Evolutionary conservation across 2,888 invertebrate genomes (phyloP).

Genomic region (Malthinus flaveolus): DNA sequence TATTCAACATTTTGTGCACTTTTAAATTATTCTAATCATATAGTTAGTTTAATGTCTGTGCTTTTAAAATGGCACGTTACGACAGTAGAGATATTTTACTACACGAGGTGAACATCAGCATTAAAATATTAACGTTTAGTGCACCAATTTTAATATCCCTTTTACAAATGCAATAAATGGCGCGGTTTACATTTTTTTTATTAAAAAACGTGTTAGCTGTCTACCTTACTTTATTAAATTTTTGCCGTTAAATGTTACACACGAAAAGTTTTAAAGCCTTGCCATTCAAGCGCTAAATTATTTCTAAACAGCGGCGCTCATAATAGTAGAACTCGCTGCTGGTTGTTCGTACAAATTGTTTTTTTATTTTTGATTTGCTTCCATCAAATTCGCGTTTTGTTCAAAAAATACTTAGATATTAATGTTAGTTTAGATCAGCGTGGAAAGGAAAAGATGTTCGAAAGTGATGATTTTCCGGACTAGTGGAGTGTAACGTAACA

Average conservation of each 20-base stretch:
- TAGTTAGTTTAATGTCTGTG: no score
- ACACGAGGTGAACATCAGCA: no score
- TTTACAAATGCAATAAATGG: no score
- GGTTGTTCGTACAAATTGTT: conserved; percentile 18
- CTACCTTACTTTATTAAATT: conserved; percentile 14
- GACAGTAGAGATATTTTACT: no score
- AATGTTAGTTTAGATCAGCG: conserved; percentile 21
- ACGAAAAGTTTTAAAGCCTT: conserved; percentile 6
- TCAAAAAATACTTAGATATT: conserved; percentile 18
- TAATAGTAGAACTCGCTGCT: conserved; percentile 16
- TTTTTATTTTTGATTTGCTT: conserved; percentile 13
- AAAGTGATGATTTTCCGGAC: conserved; percentile 18
- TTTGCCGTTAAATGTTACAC: conserved; percentile 10
- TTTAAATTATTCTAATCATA: no score
- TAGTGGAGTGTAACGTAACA: conserved; percentile 15
- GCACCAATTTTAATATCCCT: no score
- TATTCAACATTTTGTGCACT: no score
- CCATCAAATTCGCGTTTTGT: conserved; percentile 11
- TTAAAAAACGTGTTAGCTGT: neutral
- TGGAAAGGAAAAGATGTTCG: conserved; percentile 15
- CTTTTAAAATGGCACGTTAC: no score
- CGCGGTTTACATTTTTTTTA: neutral
- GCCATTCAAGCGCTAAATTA: conserved; percentile 13
- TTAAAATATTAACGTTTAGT: no score
- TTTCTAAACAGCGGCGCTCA: conserved; percentile 11